These are phyloP conservation scores for Trichechus manatus DNA, from an alignment of 2,113 vertebrate genomes.

Conservation along the genomic window DNA sequence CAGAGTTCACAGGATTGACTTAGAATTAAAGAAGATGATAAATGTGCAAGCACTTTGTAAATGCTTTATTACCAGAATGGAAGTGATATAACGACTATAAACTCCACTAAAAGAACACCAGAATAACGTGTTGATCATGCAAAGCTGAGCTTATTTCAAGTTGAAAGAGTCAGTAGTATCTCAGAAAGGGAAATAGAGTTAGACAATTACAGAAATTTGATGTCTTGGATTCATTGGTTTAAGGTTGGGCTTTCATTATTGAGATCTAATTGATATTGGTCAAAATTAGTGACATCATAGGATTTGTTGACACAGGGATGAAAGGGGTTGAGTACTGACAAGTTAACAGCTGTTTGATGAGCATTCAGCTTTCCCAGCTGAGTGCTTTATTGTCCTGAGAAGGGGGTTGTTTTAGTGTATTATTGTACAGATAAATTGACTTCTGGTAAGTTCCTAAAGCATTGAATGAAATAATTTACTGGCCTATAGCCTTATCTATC, in stretches of 20 bases:
- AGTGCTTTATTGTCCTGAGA: not conserved
- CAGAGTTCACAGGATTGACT: too few relatives aligned
- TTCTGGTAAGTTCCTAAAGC: not conserved
- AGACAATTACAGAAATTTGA: not conserved
- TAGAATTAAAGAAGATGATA: not conserved
- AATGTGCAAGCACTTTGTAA: not conserved
- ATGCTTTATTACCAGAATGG: not conserved
- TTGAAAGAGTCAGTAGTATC: too few relatives aligned
- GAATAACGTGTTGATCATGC: not conserved
- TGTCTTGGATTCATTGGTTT: not conserved
- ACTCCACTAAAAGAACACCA: not conserved
- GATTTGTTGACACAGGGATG: not conserved
- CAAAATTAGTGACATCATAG: not conserved
- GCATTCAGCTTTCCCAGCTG: not conserved
- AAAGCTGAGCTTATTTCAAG: not conserved
- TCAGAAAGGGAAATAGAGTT: not conserved
- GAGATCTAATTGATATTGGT: not conserved
- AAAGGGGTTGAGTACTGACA: not conserved
- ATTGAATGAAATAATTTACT: not conserved
- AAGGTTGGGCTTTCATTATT: not conserved
- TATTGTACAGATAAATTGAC: not conserved
- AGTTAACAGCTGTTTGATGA: not conserved
- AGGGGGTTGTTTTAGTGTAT: fast-evolving
- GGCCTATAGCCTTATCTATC: not conserved
- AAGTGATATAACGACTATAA: not conserved